Base-by-base conservation (phyloP, 1,140 invertebrate genomes). In the Microplitis demolitor region DNA sequence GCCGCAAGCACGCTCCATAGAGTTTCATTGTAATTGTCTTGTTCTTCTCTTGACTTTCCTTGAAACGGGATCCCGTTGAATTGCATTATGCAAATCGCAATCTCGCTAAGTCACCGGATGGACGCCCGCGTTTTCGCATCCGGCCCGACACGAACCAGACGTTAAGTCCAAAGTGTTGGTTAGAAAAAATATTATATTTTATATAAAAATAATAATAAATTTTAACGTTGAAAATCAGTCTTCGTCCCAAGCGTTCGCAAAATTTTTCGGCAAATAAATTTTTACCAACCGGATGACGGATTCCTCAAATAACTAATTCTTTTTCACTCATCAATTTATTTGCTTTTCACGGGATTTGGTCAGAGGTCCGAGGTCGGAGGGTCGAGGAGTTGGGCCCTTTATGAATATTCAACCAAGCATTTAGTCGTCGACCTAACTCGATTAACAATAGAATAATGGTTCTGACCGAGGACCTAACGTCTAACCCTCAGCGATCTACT, bases 1-100 rank as follows among this genome's bases (percentile, higher is more conserved):
- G 81, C 80, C 77, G 71, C 67, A 78, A 37, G 61, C 71, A 79
- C 77, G 83, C 83, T 83, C 81, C 82, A 83, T 85, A 83, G 81
- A 85, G 80, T 85, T 85, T 87, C 84, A 83, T 85, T 85, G 85
- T 86, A 87, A 86, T 87, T 85, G 82, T 82, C 84, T 83, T 87
- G 85, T 87, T 85, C 83, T 80, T 85, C 82, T 85, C 83, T 82
- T 84, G 83, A 85, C 67, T 85, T 83, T 82, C 79, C 80, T 82
- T 83, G 81, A 84, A 87, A 83, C 79, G 80, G 80, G 78, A 85
- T 83, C 78, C 77, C 78, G 82, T 80, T 82, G 83, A 85, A 86
- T 86, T 84, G 80, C 83, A 85, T 86, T 87, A 87, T 87, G 84
- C 83, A 87, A 87, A 87, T 87, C 81, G 79, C 81, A 83, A 85